Percentiles rank a stretch among this genome's conserved stretches.
These are phyloP conservation scores for Cariama cristata DNA, from an alignment of 2,113 vertebrate species.

Conservation along the genomic window DNA sequence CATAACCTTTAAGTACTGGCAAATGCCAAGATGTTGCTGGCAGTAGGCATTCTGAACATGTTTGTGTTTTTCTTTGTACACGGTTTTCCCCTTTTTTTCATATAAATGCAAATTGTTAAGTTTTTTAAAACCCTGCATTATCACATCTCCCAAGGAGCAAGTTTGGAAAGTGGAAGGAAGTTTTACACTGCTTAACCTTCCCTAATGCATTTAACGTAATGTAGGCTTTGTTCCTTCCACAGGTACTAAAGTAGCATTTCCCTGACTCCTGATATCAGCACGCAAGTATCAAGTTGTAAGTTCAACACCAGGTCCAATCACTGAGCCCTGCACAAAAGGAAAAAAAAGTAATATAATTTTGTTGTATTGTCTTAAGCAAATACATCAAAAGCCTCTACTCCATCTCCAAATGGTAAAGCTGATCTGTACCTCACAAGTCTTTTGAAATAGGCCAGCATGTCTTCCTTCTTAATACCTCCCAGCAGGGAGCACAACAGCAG, in stretches of 20 bases:
- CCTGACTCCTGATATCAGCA: background rate
- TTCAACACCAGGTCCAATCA: background rate
- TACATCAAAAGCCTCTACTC: background rate
- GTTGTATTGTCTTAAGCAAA: background rate
- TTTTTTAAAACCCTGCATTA: conserved; percentile 10
- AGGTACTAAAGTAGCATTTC: background rate
- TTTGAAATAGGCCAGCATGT: background rate
- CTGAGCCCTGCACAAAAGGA: background rate
- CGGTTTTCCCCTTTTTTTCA: background rate
- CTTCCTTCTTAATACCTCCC: conserved; percentile 9
- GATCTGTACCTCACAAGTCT: background rate
- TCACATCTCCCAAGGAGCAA: background rate
- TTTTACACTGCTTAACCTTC: background rate
- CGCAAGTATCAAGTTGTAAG: background rate
- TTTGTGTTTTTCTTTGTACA: conserved; percentile 55
- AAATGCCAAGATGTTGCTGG: conserved; percentile 66
- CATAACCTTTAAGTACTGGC: conserved; percentile 79
- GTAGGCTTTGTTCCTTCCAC: background rate
- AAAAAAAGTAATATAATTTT: background rate
- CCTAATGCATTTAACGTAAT: background rate
- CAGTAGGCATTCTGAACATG: conserved; percentile 58
- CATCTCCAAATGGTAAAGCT: background rate
- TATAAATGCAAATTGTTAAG: conserved; percentile 40
- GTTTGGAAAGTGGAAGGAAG: background rate
- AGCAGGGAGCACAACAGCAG: conserved; percentile 35